A percentile compares a stretch with the other conserved stretches of the same genome.
These are phyloP conservation scores for Teleogryllus oceanicus DNA, from an alignment of 2,888 invertebrate species.

Conservation along the genomic window DNA sequence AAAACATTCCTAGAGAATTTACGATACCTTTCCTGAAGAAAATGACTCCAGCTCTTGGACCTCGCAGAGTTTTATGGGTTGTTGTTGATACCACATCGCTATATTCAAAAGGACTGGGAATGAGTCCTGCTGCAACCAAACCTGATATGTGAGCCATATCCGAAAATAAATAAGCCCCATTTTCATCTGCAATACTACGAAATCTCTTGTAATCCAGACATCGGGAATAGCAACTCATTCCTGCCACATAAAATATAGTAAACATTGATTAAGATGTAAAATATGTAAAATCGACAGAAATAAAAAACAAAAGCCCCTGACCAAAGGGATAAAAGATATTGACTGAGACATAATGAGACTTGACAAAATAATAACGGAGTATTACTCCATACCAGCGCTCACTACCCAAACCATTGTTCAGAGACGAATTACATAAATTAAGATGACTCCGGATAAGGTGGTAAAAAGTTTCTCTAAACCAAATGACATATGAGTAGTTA, in stretches of 20 bases:
- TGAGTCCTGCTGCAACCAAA: constrained; percentile 78
- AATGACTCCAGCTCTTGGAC: constrained; percentile 84
- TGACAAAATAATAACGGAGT: too few relatives aligned
- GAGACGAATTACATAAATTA: too few relatives aligned
- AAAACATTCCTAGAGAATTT: neutral
- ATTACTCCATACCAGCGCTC: too few relatives aligned
- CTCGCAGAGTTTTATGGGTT: constrained; percentile 87
- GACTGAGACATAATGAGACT: too few relatives aligned
- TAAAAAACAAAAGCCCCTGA: too few relatives aligned
- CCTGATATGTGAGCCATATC: constrained; percentile 97
- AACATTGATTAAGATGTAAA: too few relatives aligned
- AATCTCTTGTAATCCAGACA: constrained; percentile 88
- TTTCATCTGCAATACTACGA: constrained; percentile 72
- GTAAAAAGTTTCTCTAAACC: too few relatives aligned
- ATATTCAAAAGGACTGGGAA: constrained; percentile 86
- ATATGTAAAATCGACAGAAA: too few relatives aligned
- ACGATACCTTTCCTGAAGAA: constrained; percentile 77
- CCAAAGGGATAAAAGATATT: too few relatives aligned
- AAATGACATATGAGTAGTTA: too few relatives aligned
- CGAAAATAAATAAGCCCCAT: constrained; percentile 81
- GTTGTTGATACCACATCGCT: constrained; percentile 84
- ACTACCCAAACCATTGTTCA: too few relatives aligned
- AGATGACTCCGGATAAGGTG: too few relatives aligned
- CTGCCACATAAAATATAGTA: constrained; percentile 39
- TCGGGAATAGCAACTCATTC: constrained; percentile 89